These are phyloP conservation scores for Tinamus major DNA, from an alignment of 2,797 vertebrate genomes.

Conservation along the genomic window DNA sequence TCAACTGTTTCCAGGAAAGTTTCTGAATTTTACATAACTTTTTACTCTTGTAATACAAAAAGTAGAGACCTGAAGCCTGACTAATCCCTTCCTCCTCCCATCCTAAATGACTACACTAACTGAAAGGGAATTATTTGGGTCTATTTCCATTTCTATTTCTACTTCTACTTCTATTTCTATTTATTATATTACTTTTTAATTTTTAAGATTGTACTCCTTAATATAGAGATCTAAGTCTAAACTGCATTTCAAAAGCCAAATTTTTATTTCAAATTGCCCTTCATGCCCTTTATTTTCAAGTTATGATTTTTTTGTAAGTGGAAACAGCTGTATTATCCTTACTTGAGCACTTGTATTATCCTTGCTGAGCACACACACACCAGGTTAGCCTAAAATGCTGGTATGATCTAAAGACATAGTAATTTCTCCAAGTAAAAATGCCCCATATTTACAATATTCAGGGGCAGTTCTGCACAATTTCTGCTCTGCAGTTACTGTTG, in stretches of 20 bases:
- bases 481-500: background rate
- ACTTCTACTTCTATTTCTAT: background rate
- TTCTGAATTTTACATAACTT: constrained; percentile 57
- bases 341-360: background rate
- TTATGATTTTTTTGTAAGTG: background rate
- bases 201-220: background rate
- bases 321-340: background rate
- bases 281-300: background rate
- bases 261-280: background rate
- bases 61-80: background rate
- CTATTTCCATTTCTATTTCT: background rate
- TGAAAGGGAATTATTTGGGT: background rate
- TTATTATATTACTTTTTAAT: background rate
- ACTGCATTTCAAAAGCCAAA: background rate
- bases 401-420: background rate
- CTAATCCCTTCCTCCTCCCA: background rate
- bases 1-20: constrained; percentile 62
- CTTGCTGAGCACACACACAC: background rate
- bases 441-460: background rate
- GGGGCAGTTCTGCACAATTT: background rate
- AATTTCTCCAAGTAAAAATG: background rate
- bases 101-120: constrained; percentile 13
- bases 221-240: background rate
- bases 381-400: background rate
- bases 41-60: background rate